Evolutionary conservation across 2,797 vertebrate genomes (phyloP).

Genomic region (Todus mexicanus): DNA sequence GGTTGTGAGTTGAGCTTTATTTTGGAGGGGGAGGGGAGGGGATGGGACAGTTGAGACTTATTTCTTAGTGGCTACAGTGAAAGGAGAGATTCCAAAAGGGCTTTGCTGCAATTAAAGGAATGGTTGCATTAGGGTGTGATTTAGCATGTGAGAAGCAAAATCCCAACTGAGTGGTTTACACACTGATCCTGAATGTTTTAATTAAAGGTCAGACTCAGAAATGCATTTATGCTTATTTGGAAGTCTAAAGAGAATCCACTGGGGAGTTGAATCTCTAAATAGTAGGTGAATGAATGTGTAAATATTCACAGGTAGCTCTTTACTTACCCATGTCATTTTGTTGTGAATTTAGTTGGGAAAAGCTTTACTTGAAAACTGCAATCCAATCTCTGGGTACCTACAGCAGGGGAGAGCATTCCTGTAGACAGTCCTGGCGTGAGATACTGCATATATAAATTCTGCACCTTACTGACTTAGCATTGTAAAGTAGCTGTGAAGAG

Average conservation of each 20-base stretch:
- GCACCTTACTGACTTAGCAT: not conserved
- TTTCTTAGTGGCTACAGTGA: not conserved
- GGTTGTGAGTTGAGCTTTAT: not conserved
- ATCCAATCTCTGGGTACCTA: not conserved
- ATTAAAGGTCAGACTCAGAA: constrained; percentile 23
- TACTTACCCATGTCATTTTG: not conserved
- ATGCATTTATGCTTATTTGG: not conserved
- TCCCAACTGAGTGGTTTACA: not conserved
- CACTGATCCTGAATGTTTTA: not conserved
- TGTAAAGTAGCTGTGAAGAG: not conserved
- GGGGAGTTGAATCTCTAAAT: not conserved
- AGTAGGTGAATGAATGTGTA: not conserved
- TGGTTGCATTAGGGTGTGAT: not conserved
- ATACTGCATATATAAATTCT: not conserved
- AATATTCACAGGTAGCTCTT: not conserved
- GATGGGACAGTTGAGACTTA: not conserved
- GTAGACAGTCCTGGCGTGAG: not conserved
- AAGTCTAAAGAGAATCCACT: not conserved
- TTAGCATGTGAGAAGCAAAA: not conserved
- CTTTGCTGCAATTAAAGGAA: not conserved
- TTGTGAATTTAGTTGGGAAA: not conserved
- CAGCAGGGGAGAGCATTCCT: not conserved
- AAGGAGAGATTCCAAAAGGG: not conserved
- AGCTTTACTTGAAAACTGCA: not conserved
- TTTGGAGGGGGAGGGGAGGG: too few relatives aligned